Base-by-base conservation (phyloP, 2,888 invertebrate genomes). In the Rhagonycha lutea region DNA sequence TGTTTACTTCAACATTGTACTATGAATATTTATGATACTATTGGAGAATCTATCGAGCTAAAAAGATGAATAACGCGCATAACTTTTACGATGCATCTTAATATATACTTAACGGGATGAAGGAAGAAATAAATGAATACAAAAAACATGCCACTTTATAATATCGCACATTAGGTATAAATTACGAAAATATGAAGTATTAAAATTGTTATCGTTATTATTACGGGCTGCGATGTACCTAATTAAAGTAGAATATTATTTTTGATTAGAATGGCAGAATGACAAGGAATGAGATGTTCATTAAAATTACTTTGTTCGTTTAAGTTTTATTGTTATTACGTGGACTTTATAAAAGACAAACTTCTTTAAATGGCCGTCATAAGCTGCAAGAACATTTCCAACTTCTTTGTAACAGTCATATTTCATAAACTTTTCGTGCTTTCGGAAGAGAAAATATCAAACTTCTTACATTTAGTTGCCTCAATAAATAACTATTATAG, bases 321-420 rank as follows among this genome's bases (percentile, higher is more conserved):
- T 75, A 78, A 80, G 79, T 80, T 82, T 82, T 81, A 82, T 80
- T 81, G 79, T 79, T 81, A 76, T 80, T 79, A 73, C 78, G 76
- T 77, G 76, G 78, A 79, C 78, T 82, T 74, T 78, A 80, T 79
- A 79, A 81, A 82, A 79, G 80, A 78, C 79, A 79, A 80, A 81
- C 78, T 80, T 79, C 79, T 78, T 79, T 78, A 80, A 80, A 79
- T 80, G 80, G 78, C 74, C 72, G 74, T 75, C 79, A 79, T 78
- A 76, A 79, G 79, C 72, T 73, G 72, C 77, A 73, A 77, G 67
- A 80, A 79, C 75, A 79, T 77, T 79, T 78, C 74, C 77, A 81
- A 79, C 71, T 81, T 81, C 73, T 79, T 79, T 78, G 73, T 73
- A 81, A 80, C 77, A 71, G 63, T 74, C 76, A 79, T 80, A 81